Conservation (phyloP, 2,113 vertebrate genomes). For the Cyanoderma ruficeps region DNA sequence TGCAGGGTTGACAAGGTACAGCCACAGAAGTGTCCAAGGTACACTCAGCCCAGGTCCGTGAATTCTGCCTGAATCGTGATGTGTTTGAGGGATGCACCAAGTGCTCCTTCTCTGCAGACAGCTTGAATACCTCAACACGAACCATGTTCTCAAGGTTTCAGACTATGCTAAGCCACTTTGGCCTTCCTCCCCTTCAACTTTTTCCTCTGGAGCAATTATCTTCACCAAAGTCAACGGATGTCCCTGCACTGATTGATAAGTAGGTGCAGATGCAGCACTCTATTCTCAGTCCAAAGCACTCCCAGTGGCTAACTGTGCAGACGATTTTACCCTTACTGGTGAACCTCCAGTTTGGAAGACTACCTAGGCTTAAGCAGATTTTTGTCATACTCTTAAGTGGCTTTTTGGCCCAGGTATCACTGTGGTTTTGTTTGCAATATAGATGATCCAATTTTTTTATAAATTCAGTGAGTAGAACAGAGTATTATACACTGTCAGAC, state of each 20-base stretch:
- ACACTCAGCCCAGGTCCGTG: not conserved
- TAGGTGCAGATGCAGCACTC: not conserved
- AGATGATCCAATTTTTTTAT: not conserved
- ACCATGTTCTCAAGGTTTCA: conserved; percentile 39
- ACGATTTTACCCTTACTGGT: not conserved
- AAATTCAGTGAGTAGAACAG: not conserved
- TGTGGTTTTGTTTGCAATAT: conserved; percentile 57
- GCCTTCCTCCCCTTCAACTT: conserved; percentile 4
- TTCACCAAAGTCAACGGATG: conserved; percentile 24
- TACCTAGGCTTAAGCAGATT: conserved; percentile 28
- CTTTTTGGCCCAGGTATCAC: conserved; percentile 46
- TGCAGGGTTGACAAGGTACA: not conserved
- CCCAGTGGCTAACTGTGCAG: conserved; percentile 2
- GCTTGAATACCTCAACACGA: conserved; percentile 50
- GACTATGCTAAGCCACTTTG: conserved; percentile 53
- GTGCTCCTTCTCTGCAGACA: conserved; percentile 9
- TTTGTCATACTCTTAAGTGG: conserved; percentile 5
- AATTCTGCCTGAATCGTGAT: not conserved
- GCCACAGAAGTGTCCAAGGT: not conserved
- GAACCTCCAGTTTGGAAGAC: not conserved
- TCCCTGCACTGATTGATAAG: accelerated
- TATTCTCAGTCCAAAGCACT: conserved; percentile 29
- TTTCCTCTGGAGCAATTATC: not conserved
- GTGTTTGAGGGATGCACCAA: not conserved
- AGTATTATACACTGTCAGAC: not conserved